These are phyloP conservation scores for Bungarus multicinctus DNA, from an alignment of 2,113 vertebrate species.

Conservation along the genomic window DNA sequence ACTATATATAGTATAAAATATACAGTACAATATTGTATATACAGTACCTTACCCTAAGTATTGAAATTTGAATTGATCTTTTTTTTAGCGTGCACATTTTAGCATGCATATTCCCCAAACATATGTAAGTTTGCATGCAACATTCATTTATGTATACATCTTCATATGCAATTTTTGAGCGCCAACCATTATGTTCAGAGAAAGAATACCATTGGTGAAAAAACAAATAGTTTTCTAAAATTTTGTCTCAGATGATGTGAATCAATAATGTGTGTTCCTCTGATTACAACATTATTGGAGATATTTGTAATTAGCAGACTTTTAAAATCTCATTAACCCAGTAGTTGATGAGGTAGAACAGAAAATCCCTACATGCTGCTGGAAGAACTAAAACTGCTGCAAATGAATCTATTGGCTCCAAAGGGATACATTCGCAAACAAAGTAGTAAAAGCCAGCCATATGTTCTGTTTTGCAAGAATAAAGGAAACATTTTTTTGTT, in stretches of 20 bases:
- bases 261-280: not conserved
- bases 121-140: not conserved
- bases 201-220: not conserved
- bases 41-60: not conserved
- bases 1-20: not conserved
- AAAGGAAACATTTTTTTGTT: slow-evolving; percentile 7
- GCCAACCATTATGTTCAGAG: not conserved
- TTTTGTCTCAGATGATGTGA: not conserved
- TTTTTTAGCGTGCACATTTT: not conserved
- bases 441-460: slow-evolving; percentile 33
- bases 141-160: not conserved
- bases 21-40: not conserved
- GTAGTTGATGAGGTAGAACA: not conserved
- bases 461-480: slow-evolving; percentile 24
- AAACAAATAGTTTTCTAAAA: not conserved
- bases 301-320: slow-evolving; percentile 14
- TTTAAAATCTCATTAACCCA: slow-evolving; percentile 14
- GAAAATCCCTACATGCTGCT: slow-evolving; percentile 4
- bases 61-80: not conserved
- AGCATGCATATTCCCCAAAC: not conserved
- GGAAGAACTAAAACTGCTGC: not conserved
- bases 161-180: not conserved
- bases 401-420: slow-evolving; percentile 24
- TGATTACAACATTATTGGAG: slow-evolving; percentile 24
- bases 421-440: slow-evolving; percentile 22